Evolutionary conservation across 2,113 vertebrate genomes (phyloP).

Genomic region (Lontra canadensis): DNA sequence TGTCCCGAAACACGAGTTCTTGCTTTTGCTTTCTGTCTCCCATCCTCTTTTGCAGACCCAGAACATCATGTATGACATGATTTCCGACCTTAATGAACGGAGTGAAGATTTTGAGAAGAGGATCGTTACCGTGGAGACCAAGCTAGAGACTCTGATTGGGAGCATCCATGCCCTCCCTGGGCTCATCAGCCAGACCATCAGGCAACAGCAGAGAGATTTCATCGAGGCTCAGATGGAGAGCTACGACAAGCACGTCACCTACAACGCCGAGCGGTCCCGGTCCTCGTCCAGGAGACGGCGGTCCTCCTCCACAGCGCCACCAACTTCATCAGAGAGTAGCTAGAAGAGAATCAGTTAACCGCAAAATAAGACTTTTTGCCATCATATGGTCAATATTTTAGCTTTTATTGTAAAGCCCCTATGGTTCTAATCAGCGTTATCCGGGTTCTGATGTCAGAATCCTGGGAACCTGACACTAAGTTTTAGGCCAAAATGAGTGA

Average conservation of each 20-base stretch:
- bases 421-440: conserved; percentile 98
- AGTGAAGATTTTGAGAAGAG: conserved; percentile 99
- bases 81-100: conserved; percentile 98
- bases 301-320: conserved; percentile 96
- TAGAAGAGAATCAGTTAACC: conserved; percentile 92
- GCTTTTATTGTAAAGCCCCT: conserved; percentile 99
- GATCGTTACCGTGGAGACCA: conserved; percentile 96
- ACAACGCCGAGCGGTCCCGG: conserved; percentile 92
- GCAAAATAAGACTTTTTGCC: conserved; percentile 96
- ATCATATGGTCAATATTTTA: conserved; percentile 99
- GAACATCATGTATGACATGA: conserved; percentile 99
- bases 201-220: conserved; percentile 96
- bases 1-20: neutral
- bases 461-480: conserved; percentile 91
- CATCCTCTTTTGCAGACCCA: conserved; percentile 91
- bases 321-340: conserved; percentile 99
- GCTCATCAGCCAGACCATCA: conserved; percentile 97
- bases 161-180: conserved; percentile 97
- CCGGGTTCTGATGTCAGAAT: conserved; percentile 99
- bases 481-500: conserved; percentile 98
- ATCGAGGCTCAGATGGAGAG: conserved; percentile 96
- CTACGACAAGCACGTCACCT: conserved; percentile 90
- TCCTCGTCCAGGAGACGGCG: conserved; percentile 93
- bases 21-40: neutral
- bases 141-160: conserved; percentile 96